Percentiles rank a stretch among this genome's conserved stretches.
Evolutionary conservation across 2,113 vertebrate species (phyloP).

Genomic region (Actinemys pallida): DNA sequence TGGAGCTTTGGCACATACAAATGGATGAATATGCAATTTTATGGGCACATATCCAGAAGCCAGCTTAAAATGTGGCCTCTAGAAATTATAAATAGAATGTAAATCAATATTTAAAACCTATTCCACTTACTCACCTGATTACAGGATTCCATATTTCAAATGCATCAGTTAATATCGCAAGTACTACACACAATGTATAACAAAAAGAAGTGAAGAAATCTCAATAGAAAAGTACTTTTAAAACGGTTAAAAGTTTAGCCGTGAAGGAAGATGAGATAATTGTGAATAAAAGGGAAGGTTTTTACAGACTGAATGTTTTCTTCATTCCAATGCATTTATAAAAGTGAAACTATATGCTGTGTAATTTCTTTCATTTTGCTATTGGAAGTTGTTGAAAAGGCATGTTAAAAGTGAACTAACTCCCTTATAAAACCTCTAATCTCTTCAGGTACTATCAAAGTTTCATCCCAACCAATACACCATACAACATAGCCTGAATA

Average conservation of each 20-base stretch:
- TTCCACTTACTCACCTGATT: neutral
- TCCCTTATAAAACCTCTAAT: neutral
- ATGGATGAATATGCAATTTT: neutral
- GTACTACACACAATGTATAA: neutral
- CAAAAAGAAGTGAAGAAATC: neutral
- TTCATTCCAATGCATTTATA: neutral
- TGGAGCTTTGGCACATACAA: neutral
- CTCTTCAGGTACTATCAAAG: neutral
- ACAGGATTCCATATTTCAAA: neutral
- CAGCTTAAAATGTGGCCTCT: neutral
- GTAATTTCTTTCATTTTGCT: neutral
- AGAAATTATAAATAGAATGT: neutral
- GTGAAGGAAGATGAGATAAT: neutral
- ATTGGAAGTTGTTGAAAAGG: neutral
- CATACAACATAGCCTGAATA: neutral
- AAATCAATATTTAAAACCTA: neutral
- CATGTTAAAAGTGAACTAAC: too few species aligned
- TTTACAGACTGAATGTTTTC: neutral
- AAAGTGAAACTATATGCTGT: neutral
- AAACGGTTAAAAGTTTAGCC: neutral
- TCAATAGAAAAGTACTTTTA: neutral
- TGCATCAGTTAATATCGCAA: neutral
- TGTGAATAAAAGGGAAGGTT: neutral
- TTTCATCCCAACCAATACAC: accelerated
- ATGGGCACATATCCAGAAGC: accelerated